Conservation (phyloP, 2,888 invertebrate genomes). For the Melipona beecheii region DNA sequence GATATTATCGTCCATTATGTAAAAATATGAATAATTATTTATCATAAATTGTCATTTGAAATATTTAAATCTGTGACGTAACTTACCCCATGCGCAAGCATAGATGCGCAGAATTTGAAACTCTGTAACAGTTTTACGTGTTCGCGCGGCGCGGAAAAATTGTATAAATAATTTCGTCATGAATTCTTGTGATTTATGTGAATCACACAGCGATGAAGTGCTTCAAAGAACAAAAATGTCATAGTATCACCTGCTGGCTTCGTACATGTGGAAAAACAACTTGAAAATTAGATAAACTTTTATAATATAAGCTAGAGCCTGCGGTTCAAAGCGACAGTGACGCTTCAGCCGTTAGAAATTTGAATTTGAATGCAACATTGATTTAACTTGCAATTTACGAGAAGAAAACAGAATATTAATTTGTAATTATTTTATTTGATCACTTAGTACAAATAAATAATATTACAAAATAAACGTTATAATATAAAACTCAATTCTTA, state of each 20-base stretch:
- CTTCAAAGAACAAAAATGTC: neutral
- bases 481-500: slow-evolving; percentile 28
- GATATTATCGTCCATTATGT: neutral
- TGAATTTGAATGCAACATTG: neutral
- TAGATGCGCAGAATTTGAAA: neutral
- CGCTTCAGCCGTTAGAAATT: neutral
- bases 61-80: neutral
- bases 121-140: neutral
- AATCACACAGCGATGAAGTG: neutral
- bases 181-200: neutral
- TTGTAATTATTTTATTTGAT: slow-evolving; percentile 30
- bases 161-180: neutral
- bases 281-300: neutral
- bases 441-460: slow-evolving; percentile 37
- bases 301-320: neutral
- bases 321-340: neutral
- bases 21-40: neutral
- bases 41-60: neutral
- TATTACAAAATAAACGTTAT: slow-evolving; percentile 35
- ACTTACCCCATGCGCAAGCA: neutral
- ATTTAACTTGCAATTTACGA: neutral
- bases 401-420: neutral
- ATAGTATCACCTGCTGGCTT: neutral
- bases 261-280: neutral
- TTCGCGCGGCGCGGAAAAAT: neutral